Evolutionary conservation across 2,888 invertebrate species (phyloP).

Genomic region (Volucella inanis): DNA sequence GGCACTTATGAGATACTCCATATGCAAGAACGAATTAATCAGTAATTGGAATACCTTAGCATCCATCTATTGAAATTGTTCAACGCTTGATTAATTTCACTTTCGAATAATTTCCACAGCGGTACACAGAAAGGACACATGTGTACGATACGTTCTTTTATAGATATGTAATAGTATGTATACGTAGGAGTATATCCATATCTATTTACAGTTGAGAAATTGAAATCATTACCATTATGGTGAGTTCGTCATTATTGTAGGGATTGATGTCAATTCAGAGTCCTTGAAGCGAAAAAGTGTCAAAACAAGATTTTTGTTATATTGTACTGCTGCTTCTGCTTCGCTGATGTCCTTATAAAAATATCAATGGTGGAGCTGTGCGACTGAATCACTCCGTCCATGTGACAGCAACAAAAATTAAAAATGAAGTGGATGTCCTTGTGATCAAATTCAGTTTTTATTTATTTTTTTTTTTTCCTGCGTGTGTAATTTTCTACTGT

Average conservation of each 20-base stretch:
- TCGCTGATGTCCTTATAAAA: conserved; percentile 57
- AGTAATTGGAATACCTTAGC: conserved; percentile 68
- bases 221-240: conserved; percentile 55
- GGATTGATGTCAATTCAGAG: conserved; percentile 66
- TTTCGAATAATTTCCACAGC: conserved; percentile 33
- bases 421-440: conserved; percentile 70
- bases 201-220: conserved; percentile 35
- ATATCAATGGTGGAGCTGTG: conserved; percentile 25
- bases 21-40: conserved; percentile 69
- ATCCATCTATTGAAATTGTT: conserved; percentile 35
- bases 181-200: too few relatives aligned
- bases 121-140: conserved; percentile 62
- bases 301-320: conserved; percentile 71
- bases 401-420: conserved; percentile 64
- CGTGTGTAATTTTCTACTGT: neutral
- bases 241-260: conserved; percentile 36
- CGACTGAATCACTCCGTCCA: conserved; percentile 31
- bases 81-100: conserved; percentile 72
- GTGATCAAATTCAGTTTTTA: conserved; percentile 59
- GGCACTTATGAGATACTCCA: conserved; percentile 54
- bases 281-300: conserved; percentile 73
- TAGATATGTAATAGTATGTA: too few relatives aligned
- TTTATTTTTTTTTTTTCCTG: conserved; percentile 8
- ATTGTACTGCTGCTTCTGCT: neutral
- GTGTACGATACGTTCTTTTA: conserved; percentile 28